Conservation (phyloP, 2,113 vertebrate genomes). For the Natator depressus region DNA sequence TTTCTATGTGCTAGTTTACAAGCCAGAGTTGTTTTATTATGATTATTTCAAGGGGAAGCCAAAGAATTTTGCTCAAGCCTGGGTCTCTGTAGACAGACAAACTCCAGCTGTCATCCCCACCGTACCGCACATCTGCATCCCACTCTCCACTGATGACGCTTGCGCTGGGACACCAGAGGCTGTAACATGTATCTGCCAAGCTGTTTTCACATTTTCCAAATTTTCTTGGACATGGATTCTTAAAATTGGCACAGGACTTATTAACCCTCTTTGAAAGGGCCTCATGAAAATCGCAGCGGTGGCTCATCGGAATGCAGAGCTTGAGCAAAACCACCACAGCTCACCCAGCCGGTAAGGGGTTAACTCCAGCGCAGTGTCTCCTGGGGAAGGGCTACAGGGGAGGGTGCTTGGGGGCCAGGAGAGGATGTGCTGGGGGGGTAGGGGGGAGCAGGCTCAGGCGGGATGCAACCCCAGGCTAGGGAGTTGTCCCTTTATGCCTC, state of each 20-base stretch:
- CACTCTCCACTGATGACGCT: not conserved
- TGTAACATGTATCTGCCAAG: not conserved
- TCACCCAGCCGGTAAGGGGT: not conserved
- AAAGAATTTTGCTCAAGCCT: not conserved
- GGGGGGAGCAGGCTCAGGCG: not conserved
- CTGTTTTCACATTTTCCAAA: not conserved
- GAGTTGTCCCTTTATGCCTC: not conserved
- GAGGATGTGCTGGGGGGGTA: not conserved
- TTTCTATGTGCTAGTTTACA: not conserved
- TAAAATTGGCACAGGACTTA: not conserved
- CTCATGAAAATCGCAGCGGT: rapidly evolving
- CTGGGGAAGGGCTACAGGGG: not conserved
- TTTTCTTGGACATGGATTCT: not conserved
- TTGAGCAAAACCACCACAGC: not conserved
- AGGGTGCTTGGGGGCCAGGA: not conserved
- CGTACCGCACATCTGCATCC: not conserved
- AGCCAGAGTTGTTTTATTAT: not conserved
- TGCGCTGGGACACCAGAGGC: slow-evolving; percentile 5
- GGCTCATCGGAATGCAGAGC: not conserved
- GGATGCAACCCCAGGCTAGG: not conserved
- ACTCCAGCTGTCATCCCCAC: slow-evolving; percentile 7
- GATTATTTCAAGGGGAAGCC: not conserved
- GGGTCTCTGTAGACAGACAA: not conserved
- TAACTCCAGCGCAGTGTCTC: not conserved
- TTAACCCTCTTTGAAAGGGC: not conserved